Evolutionary conservation across 2,888 invertebrate species (phyloP).

Genomic region (Apamea monoglypha): DNA sequence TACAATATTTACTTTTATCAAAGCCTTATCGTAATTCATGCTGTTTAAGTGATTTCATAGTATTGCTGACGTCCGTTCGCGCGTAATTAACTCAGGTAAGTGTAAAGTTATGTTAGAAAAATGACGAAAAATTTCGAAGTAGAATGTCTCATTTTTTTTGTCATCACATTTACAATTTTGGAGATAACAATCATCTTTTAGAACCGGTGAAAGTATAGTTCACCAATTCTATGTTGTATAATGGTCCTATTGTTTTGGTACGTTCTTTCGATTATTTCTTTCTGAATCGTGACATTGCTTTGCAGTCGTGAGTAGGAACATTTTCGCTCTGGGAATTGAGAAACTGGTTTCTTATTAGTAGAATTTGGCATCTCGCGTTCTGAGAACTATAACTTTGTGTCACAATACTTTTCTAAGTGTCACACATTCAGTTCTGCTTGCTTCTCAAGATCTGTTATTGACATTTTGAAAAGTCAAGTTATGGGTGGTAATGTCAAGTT

Average conservation of each 20-base stretch:
- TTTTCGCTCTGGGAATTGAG: slow-evolving; percentile 47
- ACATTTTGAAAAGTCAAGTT: slow-evolving; percentile 31
- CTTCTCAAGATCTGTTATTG: slow-evolving; percentile 22
- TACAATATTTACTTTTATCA: slow-evolving; percentile 78
- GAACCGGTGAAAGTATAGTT: slow-evolving; percentile 73
- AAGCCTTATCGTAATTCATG: slow-evolving; percentile 78
- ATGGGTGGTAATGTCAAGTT: slow-evolving; percentile 19
- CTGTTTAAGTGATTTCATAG: slow-evolving; percentile 77
- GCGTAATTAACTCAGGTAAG: slow-evolving; percentile 79
- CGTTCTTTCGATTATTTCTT: slow-evolving; percentile 65
- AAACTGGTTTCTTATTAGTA: slow-evolving; percentile 61
- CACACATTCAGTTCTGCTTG: slow-evolving; percentile 31
- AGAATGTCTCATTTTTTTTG: slow-evolving; percentile 50
- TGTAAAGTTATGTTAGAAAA: slow-evolving; percentile 68
- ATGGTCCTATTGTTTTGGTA: slow-evolving; percentile 70
- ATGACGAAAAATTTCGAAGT: slow-evolving; percentile 46
- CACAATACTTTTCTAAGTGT: slow-evolving; percentile 28
- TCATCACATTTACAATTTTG: slow-evolving; percentile 54
- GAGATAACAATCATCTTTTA: slow-evolving; percentile 69
- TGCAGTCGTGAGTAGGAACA: slow-evolving; percentile 38
- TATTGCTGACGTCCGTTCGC: slow-evolving; percentile 73
- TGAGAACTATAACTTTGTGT: slow-evolving; percentile 35
- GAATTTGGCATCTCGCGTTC: slow-evolving; percentile 21
- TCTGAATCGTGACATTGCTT: slow-evolving; percentile 49
- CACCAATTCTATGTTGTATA: slow-evolving; percentile 63